phyloP scores from a whole-genome alignment of 2,113 vertebrate genomes.

The Formicarius rufipectus region DNA sequence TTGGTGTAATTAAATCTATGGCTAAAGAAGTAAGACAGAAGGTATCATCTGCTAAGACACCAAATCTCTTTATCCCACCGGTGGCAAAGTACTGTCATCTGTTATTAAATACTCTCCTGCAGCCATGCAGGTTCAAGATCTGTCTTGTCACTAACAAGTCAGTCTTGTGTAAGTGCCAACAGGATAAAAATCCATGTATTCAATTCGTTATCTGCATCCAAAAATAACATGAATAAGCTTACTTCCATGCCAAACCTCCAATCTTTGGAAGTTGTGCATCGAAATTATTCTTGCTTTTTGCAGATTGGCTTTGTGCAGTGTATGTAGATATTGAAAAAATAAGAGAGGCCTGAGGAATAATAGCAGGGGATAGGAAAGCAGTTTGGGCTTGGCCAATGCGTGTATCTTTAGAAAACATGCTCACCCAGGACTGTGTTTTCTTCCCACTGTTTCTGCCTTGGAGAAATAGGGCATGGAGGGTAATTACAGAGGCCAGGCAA shows the following conservation, averaged over 20 bases:
- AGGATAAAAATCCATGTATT: neutral
- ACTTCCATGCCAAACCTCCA: neutral
- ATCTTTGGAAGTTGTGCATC: neutral
- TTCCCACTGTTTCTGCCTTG: neutral
- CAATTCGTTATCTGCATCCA: neutral
- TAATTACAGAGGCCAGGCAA: neutral
- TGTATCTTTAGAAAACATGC: neutral
- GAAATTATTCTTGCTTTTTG: neutral
- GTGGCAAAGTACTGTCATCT: conserved; percentile 22
- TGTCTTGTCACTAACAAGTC: neutral
- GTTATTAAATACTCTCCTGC: neutral
- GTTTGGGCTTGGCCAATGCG: neutral
- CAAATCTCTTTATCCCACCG: neutral
- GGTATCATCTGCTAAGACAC: conserved; percentile 54
- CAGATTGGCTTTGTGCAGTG: neutral
- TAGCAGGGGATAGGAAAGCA: neutral
- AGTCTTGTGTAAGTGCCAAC: neutral
- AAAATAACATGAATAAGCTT: neutral
- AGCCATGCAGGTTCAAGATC: neutral
- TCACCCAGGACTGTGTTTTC: neutral
- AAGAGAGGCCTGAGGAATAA: neutral
- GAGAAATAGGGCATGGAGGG: neutral
- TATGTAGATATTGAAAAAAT: neutral
- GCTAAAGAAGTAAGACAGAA: conserved; percentile 25
- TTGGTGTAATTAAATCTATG: conserved; percentile 51